Evolutionary conservation across 2,888 invertebrate genomes (phyloP).

Genomic region (Mesochorus sp.): DNA sequence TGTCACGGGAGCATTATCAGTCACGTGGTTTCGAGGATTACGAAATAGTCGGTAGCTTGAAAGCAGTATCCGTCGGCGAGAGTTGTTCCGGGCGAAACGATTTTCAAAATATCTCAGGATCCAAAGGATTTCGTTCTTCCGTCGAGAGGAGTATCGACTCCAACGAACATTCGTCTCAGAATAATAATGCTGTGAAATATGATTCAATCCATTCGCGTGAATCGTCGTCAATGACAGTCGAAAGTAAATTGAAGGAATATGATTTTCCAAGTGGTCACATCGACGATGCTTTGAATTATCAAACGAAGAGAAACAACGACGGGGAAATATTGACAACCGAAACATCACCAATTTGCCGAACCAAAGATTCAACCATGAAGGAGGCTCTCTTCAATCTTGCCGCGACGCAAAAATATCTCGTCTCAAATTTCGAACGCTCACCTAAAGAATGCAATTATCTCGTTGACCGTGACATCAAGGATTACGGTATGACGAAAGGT

Average conservation of each 20-base stretch:
- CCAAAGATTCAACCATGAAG: constrained; percentile 69
- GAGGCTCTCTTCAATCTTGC: constrained; percentile 70
- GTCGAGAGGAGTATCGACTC: constrained; percentile 22
- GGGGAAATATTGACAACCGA: constrained; percentile 43
- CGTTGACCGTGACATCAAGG: constrained; percentile 73
- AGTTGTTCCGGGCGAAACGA: constrained; percentile 49
- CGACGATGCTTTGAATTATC: constrained; percentile 55
- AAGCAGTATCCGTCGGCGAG: constrained; percentile 68
- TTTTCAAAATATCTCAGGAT: constrained; percentile 48
- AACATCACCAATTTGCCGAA: constrained; percentile 66
- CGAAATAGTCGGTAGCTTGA: constrained; percentile 72
- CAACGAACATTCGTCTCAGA: constrained; percentile 30
- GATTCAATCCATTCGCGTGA: constrained; percentile 68
- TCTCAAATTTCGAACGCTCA: constrained; percentile 67
- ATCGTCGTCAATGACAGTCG: constrained; percentile 62
- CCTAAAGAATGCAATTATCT: constrained; percentile 71
- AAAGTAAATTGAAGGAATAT: constrained; percentile 70
- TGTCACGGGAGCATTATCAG: constrained; percentile 73
- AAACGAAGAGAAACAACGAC: constrained; percentile 63
- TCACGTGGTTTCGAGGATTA: constrained; percentile 73
- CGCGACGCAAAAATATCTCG: constrained; percentile 65
- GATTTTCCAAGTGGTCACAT: constrained; percentile 24
- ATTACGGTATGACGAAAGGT: constrained; percentile 72
- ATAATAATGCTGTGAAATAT: constrained; percentile 56
- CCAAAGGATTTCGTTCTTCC: constrained; percentile 66